Percentiles rank a stretch among this genome's conserved stretches.
These are phyloP conservation scores for Probosciger aterrimus DNA, from an alignment of 2,113 vertebrate species.

Conservation along the genomic window DNA sequence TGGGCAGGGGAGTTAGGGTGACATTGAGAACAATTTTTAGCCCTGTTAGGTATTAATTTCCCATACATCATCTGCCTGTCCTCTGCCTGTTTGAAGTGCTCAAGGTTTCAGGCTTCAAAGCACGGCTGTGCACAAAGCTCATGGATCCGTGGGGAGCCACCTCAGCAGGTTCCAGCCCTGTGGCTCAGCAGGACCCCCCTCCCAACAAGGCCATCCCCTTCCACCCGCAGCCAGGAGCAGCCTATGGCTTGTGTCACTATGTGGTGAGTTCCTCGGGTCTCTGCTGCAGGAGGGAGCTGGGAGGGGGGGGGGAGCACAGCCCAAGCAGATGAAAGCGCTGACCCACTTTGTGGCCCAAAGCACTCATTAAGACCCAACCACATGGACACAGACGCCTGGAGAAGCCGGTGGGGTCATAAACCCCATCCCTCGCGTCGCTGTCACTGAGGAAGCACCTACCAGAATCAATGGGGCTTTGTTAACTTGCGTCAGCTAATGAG, in stretches of 20 bases:
- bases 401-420: neutral
- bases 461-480: slow-evolving; percentile 30
- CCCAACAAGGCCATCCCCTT: neutral
- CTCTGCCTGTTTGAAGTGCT: slow-evolving; percentile 74
- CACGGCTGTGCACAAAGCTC: slow-evolving; percentile 52
- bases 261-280: neutral
- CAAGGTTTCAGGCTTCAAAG: slow-evolving; percentile 75
- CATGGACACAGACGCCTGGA: neutral
- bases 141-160: slow-evolving; percentile 37
- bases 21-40: slow-evolving; percentile 66
- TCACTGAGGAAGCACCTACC: neutral
- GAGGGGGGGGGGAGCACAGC: neutral
- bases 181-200: slow-evolving; percentile 7
- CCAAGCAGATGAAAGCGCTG: neutral
- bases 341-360: neutral
- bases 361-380: slow-evolving; percentile 13
- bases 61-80: slow-evolving; percentile 68
- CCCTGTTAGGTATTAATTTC: slow-evolving; percentile 76
- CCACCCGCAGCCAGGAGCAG: neutral
- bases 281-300: neutral
- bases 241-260: neutral
- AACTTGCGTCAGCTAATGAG: slow-evolving; percentile 25
- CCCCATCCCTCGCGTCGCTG: neutral
- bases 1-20: slow-evolving; percentile 60
- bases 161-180: slow-evolving; percentile 48